Base-by-base conservation (phyloP, 2,797 vertebrate species). In the Benthosema pterotum region DNA sequence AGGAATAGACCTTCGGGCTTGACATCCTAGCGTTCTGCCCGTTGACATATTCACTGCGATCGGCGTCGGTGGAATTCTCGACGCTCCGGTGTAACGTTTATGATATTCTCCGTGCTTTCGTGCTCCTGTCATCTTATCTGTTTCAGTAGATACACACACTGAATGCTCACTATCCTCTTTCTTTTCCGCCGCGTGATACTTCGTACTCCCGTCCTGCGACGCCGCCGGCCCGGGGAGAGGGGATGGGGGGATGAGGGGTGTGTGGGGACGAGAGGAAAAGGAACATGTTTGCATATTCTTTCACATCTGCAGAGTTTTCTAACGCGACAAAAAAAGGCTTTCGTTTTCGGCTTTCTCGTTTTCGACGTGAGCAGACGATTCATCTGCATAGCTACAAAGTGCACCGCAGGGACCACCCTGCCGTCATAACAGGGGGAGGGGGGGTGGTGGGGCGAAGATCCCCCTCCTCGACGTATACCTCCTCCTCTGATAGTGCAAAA, bases 271-370 rank as follows among this genome's bases (percentile, higher is more conserved):
- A 57, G 45, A 15, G 22, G 43, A 6, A 46, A 55, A 45, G 12
- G 63, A 63, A 73, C 25, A 45, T 43, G 55, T 81, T 86, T 83
- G 82, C 85, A 88, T 83, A 86, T 81, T 64, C 59, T 17, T 73
- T 56, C 7, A 17, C n/a, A 45, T 52, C 53, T 61, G 63, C 69
- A 51, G 63, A 43, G 13, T 54, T 72, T n/a, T 38, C 8, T 54
- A 16, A 54, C 47, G 56, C 25, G 16, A 59, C 43, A 28, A 25
- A 54, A 38, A 38, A 38, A 0, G 17, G 18, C 50, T 22, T 42
- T 47, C 32, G 32, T 13, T 55, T 62, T 47, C 16, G 42, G 48
- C 32, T 12, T 45, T 25, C 51, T 51, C 8, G 42, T 38, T n/a
- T n/a, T n/a, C n/a, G 57, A 61, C 12, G 18, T 59, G 17, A 12